Evolutionary conservation across 1,140 invertebrate species (phyloP).

Genomic region (Drosophila carrolli): DNA sequence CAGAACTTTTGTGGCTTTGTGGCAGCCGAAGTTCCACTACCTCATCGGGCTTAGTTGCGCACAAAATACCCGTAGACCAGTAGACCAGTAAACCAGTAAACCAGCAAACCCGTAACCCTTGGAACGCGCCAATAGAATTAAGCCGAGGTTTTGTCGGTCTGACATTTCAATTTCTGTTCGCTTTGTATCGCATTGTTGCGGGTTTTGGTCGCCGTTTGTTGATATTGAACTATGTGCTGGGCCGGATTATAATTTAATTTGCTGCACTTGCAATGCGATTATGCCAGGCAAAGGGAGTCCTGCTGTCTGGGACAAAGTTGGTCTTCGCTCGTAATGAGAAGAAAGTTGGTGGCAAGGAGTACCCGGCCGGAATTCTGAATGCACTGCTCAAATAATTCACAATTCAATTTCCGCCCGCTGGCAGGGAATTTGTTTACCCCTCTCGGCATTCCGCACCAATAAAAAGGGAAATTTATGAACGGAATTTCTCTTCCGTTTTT

Average conservation of each 20-base stretch:
- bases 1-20: conserved; percentile 73
- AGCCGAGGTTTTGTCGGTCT: conserved; percentile 56
- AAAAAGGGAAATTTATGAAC: conserved; percentile 74
- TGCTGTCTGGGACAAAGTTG: conserved; percentile 48
- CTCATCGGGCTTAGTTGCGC: conserved; percentile 26
- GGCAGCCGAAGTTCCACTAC: conserved; percentile 43
- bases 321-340: conserved; percentile 57
- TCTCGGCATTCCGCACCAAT: conserved; percentile 40
- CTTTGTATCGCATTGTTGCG: conserved; percentile 57
- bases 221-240: conserved; percentile 21
- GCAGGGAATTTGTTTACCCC: conserved; percentile 69
- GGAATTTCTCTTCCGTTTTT: conserved; percentile 41
- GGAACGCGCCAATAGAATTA: conserved; percentile 51
- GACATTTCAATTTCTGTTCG: conserved; percentile 59
- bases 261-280: conserved; percentile 48
- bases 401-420: conserved; percentile 77
- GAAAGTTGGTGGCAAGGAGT: conserved; percentile 27
- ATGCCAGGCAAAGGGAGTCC: not conserved
- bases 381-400: conserved; percentile 77
- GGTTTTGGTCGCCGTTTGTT: conserved; percentile 36
- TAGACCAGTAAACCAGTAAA: conserved; percentile 14
- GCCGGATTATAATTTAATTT: conserved; percentile 70
- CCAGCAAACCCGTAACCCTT: conserved; percentile 17
- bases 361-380: conserved; percentile 61
- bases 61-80: conserved; percentile 27